Evolutionary conservation across 2,113 vertebrate species (phyloP).

Genomic region (Aldabrachelys gigantea): DNA sequence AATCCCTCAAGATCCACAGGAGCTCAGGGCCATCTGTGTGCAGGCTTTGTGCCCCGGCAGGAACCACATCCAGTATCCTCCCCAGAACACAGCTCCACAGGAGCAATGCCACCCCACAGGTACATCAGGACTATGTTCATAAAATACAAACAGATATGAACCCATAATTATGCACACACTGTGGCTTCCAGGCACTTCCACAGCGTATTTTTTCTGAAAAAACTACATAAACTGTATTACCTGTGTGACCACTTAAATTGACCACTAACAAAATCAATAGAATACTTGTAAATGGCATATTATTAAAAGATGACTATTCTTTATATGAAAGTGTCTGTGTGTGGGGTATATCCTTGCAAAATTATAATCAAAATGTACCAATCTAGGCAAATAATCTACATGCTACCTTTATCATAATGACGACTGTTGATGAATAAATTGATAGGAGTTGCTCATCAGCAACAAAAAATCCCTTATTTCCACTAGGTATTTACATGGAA

Average conservation of each 20-base stretch:
- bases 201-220: neutral
- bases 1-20: neutral
- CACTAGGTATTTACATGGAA: neutral
- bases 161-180: fast-evolving
- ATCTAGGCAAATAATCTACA: neutral
- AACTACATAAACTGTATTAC: fast-evolving
- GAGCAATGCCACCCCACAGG: neutral
- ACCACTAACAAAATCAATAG: neutral
- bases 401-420: neutral
- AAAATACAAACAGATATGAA: fast-evolving
- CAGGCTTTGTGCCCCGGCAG: fast-evolving
- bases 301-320: neutral
- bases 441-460: too few species aligned
- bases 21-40: neutral
- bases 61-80: too few species aligned
- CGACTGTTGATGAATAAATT: neutral
- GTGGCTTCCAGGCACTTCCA: neutral
- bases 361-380: neutral
- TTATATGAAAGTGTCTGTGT: neutral
- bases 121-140: neutral
- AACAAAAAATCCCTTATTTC: neutral
- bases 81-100: neutral
- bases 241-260: fast-evolving
- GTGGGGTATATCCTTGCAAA: neutral
- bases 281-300: neutral